Evolutionary conservation across 1,140 invertebrate species (phyloP).

Genomic region (Zaprionus tsacasi): DNA sequence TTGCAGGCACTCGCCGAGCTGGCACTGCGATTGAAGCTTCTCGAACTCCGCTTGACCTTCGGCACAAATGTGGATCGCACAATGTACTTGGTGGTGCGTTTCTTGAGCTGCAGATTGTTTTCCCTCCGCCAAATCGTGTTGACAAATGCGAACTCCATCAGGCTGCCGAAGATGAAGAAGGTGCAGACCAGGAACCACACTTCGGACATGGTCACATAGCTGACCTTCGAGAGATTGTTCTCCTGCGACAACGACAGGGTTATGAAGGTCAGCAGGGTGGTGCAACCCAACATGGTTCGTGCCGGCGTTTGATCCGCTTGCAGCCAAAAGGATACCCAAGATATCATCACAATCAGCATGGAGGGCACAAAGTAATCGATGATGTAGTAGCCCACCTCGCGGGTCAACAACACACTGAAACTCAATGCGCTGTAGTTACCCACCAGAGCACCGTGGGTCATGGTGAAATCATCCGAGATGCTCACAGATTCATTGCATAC

Average conservation of each 20-base stretch:
- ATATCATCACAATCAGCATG: slow-evolving; percentile 93
- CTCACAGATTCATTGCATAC: slow-evolving; percentile 88
- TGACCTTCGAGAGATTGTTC: slow-evolving; percentile 93
- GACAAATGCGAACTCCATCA: slow-evolving; percentile 95
- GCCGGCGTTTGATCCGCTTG: slow-evolving; percentile 94
- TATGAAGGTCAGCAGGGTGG: slow-evolving; percentile 94
- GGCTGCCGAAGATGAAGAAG: slow-evolving; percentile 92
- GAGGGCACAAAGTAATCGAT: slow-evolving; percentile 96
- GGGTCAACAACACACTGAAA: slow-evolving; percentile 90
- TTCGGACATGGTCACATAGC: slow-evolving; percentile 94
- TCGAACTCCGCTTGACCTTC: slow-evolving; percentile 87
- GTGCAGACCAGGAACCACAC: slow-evolving; percentile 94
- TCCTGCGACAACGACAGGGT: slow-evolving; percentile 91
- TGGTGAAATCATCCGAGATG: slow-evolving; percentile 85
- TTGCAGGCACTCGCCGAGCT: slow-evolving; percentile 84
- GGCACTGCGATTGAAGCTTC: slow-evolving; percentile 84
- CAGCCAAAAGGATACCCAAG: slow-evolving; percentile 96
- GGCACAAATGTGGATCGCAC: slow-evolving; percentile 92
- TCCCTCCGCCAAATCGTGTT: slow-evolving; percentile 94
- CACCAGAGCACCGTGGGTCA: slow-evolving; percentile 89
- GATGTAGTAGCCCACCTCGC: slow-evolving; percentile 94
- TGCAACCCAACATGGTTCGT: slow-evolving; percentile 90
- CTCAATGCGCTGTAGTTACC: slow-evolving; percentile 92
- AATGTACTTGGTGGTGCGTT: slow-evolving; percentile 93
- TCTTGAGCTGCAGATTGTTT: slow-evolving; percentile 92